These are phyloP conservation scores for Orius laevigatus DNA, from an alignment of 1,140 invertebrate genomes.

Conservation along the genomic window DNA sequence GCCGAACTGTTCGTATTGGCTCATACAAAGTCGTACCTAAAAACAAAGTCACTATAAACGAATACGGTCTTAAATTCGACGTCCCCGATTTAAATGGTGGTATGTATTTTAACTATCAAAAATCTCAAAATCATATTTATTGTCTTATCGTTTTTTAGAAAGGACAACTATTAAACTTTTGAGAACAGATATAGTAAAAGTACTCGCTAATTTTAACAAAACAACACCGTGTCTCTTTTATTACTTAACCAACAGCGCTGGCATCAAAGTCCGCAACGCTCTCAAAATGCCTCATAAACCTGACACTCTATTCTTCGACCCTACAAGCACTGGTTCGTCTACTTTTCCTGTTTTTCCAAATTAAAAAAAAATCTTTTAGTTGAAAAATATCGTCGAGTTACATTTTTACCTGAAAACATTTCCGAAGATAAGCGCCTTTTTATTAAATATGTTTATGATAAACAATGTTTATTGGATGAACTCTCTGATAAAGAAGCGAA, in stretches of 20 bases:
- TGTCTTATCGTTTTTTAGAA: constrained; percentile 22
- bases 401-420: constrained; percentile 53
- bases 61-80: constrained; percentile 44
- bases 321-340: constrained; percentile 40
- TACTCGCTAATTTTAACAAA: constrained; percentile 55
- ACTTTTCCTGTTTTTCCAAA: constrained; percentile 6
- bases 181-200: constrained; percentile 47
- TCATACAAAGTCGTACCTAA: constrained; percentile 54
- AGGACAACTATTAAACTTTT: constrained; percentile 34
- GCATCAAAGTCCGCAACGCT: constrained; percentile 42
- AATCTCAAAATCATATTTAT: neutral
- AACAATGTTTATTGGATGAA: constrained; percentile 42
- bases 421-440: constrained; percentile 42
- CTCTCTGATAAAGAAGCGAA: constrained; percentile 58
- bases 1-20: constrained; percentile 60
- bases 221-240: constrained; percentile 58
- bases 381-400: constrained; percentile 55
- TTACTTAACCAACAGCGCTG: constrained; percentile 47
- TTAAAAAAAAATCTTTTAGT: constrained; percentile 27
- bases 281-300: constrained; percentile 42
- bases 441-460: constrained; percentile 41
- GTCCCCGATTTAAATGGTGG: constrained; percentile 30
- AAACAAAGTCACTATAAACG: constrained; percentile 47
- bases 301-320: constrained; percentile 36
- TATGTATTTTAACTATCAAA: neutral